Evolutionary conservation across 2,797 vertebrate genomes (phyloP), one percentile per base, ranked within the genome.

Genomic region (Acipenser oxyrinchus): DNA sequence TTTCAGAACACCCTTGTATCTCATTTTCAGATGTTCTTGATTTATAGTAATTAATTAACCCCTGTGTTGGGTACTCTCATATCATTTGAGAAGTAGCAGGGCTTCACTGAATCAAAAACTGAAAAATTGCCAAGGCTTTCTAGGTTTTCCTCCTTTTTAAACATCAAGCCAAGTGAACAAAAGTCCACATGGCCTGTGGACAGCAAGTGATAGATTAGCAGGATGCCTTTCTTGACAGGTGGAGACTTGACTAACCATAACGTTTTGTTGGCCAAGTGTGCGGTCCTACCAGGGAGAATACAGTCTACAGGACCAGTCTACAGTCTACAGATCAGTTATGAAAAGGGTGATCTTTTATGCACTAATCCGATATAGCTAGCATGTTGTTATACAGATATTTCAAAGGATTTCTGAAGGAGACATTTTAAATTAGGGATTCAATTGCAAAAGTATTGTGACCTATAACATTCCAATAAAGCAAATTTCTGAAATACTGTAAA

Each of bases 351-450:
- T 58, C 55, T 57, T 65, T 18, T 59, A 66, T 66, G 65, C 48
- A 50, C 12, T 66, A 59, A 49, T 66, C 65, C 53, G 49, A 37
- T 49, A 66, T 13, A 66, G 58, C 58, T 66, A 53, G 48, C 65
- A 66, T 60, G 65, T 66, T 57, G 59, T 66, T 66, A 66, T 66
- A 50, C 12, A 49, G 55, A 66, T 52, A 66, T 66, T 66, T 66
- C 52, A 59, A 15, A n/a, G 55, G 65, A 66, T 66, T 66, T 58
- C 65, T 60, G 65, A 66, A 49, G 65, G 53, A 48, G 55, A 66
- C 55, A 59, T 59, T 66, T 66, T 50, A 66, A 66, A 66, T 60
- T 66, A 66, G 49, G 6, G 48, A 66, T 66, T 59, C 65, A 66
- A 60, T 59, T 59, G 55, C 55, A 50, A 66, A 59, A 53, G 53